Evolutionary conservation across 1,140 invertebrate genomes (phyloP), one percentile per base, ranked within the genome.

Genomic region (Pteromalus puparum): DNA sequence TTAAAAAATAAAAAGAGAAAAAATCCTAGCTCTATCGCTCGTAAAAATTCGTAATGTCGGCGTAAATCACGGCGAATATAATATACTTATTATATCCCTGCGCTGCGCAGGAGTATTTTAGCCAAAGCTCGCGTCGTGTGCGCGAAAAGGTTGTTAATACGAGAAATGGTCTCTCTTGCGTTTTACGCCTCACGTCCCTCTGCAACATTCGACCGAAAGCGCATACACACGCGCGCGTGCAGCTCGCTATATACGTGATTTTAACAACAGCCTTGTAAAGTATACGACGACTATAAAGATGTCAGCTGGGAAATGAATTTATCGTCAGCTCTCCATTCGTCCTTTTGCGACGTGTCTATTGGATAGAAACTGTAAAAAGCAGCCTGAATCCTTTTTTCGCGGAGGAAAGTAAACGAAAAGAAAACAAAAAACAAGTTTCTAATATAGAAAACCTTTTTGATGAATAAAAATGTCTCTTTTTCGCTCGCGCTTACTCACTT

Each of bases 281-380:
- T 78, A 83, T 83, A 78, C 42, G 65, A 77, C 75, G 67, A 78
- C 82, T 83, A 77, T 78, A 83, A 83, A 83, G 65, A 72, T 82
- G 73, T 82, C 81, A 67, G 73, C 24, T 30, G 81, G 53, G n/a
- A 76, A 76, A 83, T 83, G 65, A 83, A 83, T 83, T 83, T 83
- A 83, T 77, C 26, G 18, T 46, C 53, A 67, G n/a, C 15, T 82
- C 53, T 61, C 38, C 53, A 67, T 82, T 75, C 73, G 6, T 82
- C 70, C 28, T 82, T 75, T 82, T 75, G 1, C 13, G 7, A 13
- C 28, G 24, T 15, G 53, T 73, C 30, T 42, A 46, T 75, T 24
- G 73, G 74, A 12, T 28, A 74, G 4, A 74, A 82, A 82, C 18
- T 61, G 21, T 10, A 72, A 53, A 26, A 81, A 81, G 26, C 21